Evolutionary conservation across 2,888 invertebrate species (phyloP), one percentile per base, ranked within the genome.

Genomic region (Ceraclea dissimilis): DNA sequence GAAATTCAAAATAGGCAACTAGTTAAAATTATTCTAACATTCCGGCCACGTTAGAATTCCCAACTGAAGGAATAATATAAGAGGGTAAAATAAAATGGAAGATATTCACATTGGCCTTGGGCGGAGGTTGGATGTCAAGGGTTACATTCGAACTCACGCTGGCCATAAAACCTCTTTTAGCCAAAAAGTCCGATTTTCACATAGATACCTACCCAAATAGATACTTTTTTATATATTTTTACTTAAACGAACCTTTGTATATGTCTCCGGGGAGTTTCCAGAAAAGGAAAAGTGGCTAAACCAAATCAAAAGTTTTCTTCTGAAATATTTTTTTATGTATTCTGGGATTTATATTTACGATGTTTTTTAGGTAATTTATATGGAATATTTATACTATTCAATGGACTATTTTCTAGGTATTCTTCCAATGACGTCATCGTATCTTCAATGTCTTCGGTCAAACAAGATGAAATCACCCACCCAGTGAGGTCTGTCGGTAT

Each of bases 61-160:
- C 4, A 26, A 26, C 26, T 26, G 10, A 6, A 26, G 26, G 4
- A 26, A 26, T 26, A 26, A 26, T 26, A 26, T 26, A 26, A 26
- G 5, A 4, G 26, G 39, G 13, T 39, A 13, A 13, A 39, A 39
- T 13, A 39, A 39, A 39, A 39, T 39, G 39, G 39, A 39, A 39
- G 13, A 39, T 31, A 31, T 31, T 31, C 31, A 31, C 8, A 11
- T 39, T 39, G 39, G 39, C 39, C 33, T 18, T 19, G 46, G 52
- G 44, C 13, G 20, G 53, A 33, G 53, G 52, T 16, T 39, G 19
- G 13, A 17, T 21, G 34, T 47, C 53, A 49, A 48, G 48, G 48
- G 48, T 48, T 48, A 53, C 48, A 53, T 48, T 48, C 48, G 53
- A 53, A 34, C 47, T 21, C 48, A 31, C 20, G 11, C 47, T 13